These are phyloP conservation scores for Elaphurus davidianus DNA, from an alignment of 2,113 vertebrate genomes.

Conservation along the genomic window DNA sequence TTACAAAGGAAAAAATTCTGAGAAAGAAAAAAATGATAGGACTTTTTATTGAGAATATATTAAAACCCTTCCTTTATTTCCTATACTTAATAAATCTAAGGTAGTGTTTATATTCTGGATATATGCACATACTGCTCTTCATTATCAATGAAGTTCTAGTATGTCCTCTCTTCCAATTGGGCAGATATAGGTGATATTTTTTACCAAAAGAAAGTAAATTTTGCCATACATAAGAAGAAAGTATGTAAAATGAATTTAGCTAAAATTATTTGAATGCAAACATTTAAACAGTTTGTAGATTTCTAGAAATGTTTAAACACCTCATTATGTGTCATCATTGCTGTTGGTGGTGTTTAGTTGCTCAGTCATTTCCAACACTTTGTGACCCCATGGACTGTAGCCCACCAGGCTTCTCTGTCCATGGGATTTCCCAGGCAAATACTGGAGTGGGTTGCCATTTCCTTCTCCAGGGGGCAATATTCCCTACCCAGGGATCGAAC, in stretches of 20 bases:
- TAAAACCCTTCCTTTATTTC: background rate
- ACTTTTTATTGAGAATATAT: background rate
- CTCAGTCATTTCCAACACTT: background rate
- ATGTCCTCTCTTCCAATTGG: background rate
- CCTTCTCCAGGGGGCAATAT: background rate
- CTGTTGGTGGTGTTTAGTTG: background rate
- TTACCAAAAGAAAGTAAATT: conserved; percentile 27
- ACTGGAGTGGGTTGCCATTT: background rate
- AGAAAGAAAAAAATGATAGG: background rate
- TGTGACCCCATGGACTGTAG: background rate
- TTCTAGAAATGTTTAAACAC: background rate
- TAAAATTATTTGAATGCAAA: background rate
- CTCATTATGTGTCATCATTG: background rate
- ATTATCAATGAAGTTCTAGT: background rate
- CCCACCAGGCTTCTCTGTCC: background rate
- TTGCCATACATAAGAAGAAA: background rate
- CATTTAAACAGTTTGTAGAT: background rate
- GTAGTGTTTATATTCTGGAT: background rate
- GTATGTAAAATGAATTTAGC: background rate
- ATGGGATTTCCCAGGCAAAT: background rate
- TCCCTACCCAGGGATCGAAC: background rate
- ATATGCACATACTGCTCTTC: background rate
- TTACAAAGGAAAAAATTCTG: background rate
- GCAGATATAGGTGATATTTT: background rate
- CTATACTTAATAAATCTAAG: background rate